Evolutionary conservation across 2,888 invertebrate genomes (phyloP).

Genomic region (Xiphydria camelus): DNA sequence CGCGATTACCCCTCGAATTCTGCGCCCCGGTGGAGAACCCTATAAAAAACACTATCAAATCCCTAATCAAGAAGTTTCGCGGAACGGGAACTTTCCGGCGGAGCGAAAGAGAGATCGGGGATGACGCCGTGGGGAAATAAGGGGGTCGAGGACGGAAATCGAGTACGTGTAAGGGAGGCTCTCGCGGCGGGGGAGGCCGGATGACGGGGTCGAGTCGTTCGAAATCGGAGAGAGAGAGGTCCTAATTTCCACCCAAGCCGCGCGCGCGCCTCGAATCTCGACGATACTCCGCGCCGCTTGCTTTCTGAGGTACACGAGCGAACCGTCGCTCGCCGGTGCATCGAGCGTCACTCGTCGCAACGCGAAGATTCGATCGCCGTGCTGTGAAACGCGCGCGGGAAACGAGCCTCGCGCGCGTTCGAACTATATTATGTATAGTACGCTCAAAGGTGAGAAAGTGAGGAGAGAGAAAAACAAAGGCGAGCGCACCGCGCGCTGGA

Average conservation of each 20-base stretch:
- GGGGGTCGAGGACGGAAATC: constrained; percentile 18
- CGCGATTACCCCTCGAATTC: constrained; percentile 38
- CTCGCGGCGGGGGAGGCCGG: background rate
- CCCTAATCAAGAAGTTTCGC: constrained; percentile 44
- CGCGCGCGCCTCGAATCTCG: too few species aligned
- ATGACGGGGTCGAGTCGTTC: background rate
- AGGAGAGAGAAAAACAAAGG: constrained; percentile 8
- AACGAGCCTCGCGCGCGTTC: too few species aligned
- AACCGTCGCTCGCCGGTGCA: too few species aligned
- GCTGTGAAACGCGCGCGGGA: too few species aligned
- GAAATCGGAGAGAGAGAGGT: background rate
- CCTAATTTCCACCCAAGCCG: too few species aligned
- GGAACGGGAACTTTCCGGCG: constrained; percentile 30
- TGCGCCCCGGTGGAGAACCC: constrained; percentile 25
- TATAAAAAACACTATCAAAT: constrained; percentile 43
- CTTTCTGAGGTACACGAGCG: too few species aligned
- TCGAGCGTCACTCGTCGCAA: too few species aligned
- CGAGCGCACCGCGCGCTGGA: too few species aligned
- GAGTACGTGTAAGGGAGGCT: constrained; percentile 4
- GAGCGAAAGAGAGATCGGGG: constrained; percentile 20
- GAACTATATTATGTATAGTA: too few species aligned
- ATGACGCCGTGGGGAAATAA: constrained; percentile 14
- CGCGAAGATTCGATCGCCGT: too few species aligned
- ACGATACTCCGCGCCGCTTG: too few species aligned
- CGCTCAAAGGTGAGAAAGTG: constrained; percentile 11